A percentile compares a stretch with the other conserved stretches of the same genome.
Evolutionary conservation across 2,797 vertebrate genomes (phyloP).

Genomic region (Scolopax rusticola): DNA sequence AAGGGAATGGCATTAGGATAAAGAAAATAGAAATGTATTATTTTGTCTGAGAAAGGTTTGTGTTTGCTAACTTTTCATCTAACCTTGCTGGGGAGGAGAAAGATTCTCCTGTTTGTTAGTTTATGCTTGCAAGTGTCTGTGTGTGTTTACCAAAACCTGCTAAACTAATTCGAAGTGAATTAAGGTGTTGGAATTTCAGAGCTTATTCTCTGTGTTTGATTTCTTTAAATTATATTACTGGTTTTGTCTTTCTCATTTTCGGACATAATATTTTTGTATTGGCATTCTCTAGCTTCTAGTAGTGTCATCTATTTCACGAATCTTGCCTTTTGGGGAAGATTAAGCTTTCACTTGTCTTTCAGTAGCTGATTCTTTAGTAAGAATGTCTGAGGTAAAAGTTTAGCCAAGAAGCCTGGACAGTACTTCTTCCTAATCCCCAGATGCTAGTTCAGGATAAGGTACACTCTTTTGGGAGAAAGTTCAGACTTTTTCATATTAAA

Average conservation of each 20-base stretch:
- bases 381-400: neutral
- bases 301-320: neutral
- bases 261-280: neutral
- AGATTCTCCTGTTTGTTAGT: neutral
- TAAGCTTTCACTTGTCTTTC: neutral
- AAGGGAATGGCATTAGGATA: neutral
- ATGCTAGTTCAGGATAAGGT: conserved; percentile 9
- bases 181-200: neutral
- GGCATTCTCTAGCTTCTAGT: neutral
- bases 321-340: neutral
- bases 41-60: neutral
- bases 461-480: conserved; percentile 18
- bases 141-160: neutral
- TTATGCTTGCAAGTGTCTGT: neutral
- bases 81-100: neutral
- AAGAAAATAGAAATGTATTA: neutral
- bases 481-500: neutral
- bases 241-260: neutral
- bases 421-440: conserved; percentile 23
- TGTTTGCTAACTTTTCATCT: neutral
- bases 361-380: neutral
- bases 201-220: neutral
- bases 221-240: neutral
- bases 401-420: neutral
- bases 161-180: neutral